Base-by-base conservation (phyloP, 2,113 vertebrate species). In the Circaetus cinerascens region DNA sequence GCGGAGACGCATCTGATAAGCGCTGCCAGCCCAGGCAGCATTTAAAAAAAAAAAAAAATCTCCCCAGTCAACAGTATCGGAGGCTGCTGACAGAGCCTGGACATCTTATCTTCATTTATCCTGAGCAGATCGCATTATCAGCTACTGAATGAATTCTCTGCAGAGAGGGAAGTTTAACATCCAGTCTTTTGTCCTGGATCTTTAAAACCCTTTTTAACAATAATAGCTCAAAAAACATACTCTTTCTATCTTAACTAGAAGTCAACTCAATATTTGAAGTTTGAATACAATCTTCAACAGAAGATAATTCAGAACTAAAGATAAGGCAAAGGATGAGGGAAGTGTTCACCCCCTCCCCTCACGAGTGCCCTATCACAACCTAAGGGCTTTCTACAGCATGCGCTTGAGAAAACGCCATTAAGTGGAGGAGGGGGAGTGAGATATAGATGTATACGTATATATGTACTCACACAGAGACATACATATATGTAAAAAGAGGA, bases 1-100 rank as follows among this genome's bases (percentile, higher is more conserved):
- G 10, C 41, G 41, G 11, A 74, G 79, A 46, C 1, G 4, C 23
- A 7, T 2, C 5, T 5, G 1, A 7, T 1, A 36, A 29, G 25
- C 2, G 1, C 64, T 9, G 25, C 1, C 1, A 91, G 69, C 22
- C n/a, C 22, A 14, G n/a, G 18, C 68, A 59, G 63, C 21, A 3
- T 5, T 23, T 9, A 1, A 48, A 69, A 64, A 51, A 27, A 9
- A 26, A 13, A 7, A 34, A 30, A 34, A 26, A 10, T 10, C 68
- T 77, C n/a, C 17, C 11, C 30, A 26, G 59, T 4, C 12, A 40
- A 3, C 43, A 11, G 57, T 0, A 11, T 2, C 2, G 2, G 36
- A 60, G 48, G 71, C 55, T 88, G 40, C 91, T 67, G 69, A 43
- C 73, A 68, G 32, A 56, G 40, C 38, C 56, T 5, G 46, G 29